Evolutionary conservation across 2,113 vertebrate species (phyloP).

Genomic region (Aphyosemion australe): DNA sequence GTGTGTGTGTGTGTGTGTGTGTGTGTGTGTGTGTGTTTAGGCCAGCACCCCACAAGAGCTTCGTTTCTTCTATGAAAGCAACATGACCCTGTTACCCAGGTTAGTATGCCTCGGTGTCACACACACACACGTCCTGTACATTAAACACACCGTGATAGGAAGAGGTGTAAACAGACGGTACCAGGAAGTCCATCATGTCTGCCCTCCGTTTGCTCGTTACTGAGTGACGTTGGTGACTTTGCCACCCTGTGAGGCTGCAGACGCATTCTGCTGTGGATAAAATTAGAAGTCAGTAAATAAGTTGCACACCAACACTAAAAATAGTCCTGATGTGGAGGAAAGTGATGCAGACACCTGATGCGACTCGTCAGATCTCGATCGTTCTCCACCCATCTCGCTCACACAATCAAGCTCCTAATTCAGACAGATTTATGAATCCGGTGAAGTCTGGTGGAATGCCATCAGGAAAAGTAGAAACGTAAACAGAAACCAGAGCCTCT

Average conservation of each 20-base stretch:
- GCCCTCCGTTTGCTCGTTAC: slow-evolving; percentile 14
- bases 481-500: background rate
- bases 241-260: background rate
- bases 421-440: background rate
- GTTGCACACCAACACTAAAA: slow-evolving; percentile 24
- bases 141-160: background rate
- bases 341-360: slow-evolving; percentile 25
- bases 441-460: background rate
- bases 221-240: background rate
- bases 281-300: slow-evolving; percentile 25
- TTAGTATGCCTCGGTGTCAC: slow-evolving; percentile 67
- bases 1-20: background rate
- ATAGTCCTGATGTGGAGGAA: slow-evolving; percentile 34
- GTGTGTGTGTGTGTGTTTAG: slow-evolving; percentile 65
- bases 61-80: slow-evolving; percentile 93
- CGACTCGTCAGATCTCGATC: slow-evolving; percentile 9
- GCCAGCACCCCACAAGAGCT: slow-evolving; percentile 95
- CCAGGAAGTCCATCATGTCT: slow-evolving; percentile 8
- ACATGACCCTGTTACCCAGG: slow-evolving; percentile 89
- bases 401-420: background rate
- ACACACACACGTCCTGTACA: background rate
- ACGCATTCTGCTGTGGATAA: slow-evolving; percentile 2
- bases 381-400: slow-evolving; percentile 6
- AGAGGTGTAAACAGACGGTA: slow-evolving; percentile 13
- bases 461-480: background rate